A percentile compares a stretch with the other conserved stretches of the same genome.
Evolutionary conservation across 1,140 invertebrate genomes (phyloP).

Genomic region (Cheumatopsyche charites): DNA sequence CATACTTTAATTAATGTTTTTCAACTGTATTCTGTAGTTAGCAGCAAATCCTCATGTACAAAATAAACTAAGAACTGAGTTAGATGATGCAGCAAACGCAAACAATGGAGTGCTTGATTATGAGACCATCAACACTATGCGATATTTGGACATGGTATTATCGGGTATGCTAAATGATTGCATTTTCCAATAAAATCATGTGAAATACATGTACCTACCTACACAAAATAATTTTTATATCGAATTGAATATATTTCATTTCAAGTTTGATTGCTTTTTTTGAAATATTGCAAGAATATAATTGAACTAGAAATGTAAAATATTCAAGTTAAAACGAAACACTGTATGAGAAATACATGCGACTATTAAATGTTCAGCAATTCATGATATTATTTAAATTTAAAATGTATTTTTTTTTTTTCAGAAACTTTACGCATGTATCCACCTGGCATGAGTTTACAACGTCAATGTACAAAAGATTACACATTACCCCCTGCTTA

Average conservation of each 20-base stretch:
- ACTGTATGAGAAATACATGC: too few relatives aligned
- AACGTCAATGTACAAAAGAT: constrained; percentile 35
- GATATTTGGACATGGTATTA: constrained; percentile 44
- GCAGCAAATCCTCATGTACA: constrained; percentile 46
- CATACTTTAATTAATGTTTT: not conserved
- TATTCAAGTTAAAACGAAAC: too few relatives aligned
- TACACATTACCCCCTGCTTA: constrained; percentile 35
- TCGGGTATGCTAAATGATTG: constrained; percentile 9
- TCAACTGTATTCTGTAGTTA: constrained; percentile 29
- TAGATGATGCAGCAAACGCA: constrained; percentile 32
- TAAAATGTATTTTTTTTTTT: not conserved
- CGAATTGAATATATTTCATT: not conserved
- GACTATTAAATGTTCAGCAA: not conserved
- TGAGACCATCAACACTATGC: constrained; percentile 31
- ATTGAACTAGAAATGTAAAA: too few relatives aligned
- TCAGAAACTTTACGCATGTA: constrained; percentile 40
- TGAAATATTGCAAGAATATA: too few relatives aligned
- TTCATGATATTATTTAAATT: not conserved
- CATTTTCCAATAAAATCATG: not conserved
- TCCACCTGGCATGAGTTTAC: constrained; percentile 30
- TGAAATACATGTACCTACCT: not conserved
- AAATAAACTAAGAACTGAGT: constrained; percentile 35
- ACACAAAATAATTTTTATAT: constrained; percentile 6
- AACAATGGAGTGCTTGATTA: constrained; percentile 38
- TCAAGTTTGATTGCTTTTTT: too few relatives aligned